Conservation (phyloP, 2,113 vertebrate species). For the Menura novaehollandiae region DNA sequence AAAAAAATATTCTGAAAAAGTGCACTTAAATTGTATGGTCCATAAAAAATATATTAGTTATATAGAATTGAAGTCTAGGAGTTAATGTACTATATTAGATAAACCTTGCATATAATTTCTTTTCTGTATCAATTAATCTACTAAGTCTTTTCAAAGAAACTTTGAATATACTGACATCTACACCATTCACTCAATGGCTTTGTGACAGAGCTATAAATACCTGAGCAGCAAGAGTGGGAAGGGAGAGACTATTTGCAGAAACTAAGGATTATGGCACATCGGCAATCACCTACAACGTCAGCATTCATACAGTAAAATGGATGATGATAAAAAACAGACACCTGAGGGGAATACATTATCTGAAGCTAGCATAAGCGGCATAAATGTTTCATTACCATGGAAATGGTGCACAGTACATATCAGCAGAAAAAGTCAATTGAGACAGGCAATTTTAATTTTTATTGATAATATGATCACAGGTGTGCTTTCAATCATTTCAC, state of each 20-base stretch:
- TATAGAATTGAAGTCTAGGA: background rate
- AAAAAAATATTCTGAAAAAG: background rate
- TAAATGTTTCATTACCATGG: constrained; percentile 55
- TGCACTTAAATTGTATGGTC: background rate
- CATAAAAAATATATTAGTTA: background rate
- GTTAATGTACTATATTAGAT: background rate
- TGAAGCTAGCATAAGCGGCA: background rate
- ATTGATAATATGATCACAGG: constrained; percentile 65
- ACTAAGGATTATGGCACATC: constrained; percentile 1
- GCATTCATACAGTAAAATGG: constrained; percentile 5
- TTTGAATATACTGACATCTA: background rate
- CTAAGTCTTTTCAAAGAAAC: background rate
- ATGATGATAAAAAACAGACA: constrained; percentile 10
- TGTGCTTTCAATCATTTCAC: constrained; percentile 68
- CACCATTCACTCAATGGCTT: background rate
- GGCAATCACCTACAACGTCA: constrained; percentile 12
- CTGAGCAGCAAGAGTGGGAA: background rate
- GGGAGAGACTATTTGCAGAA: background rate
- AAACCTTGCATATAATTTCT: background rate
- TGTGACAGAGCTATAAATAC: constrained; percentile 11
- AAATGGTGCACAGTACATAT: constrained; percentile 20
- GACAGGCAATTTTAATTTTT: constrained; percentile 65
- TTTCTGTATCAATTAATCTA: background rate
- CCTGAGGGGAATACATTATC: background rate
- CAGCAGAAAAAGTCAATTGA: constrained; percentile 23